Conservation (phyloP, 2,113 vertebrate species). For the Halcyon malimbica region DNA sequence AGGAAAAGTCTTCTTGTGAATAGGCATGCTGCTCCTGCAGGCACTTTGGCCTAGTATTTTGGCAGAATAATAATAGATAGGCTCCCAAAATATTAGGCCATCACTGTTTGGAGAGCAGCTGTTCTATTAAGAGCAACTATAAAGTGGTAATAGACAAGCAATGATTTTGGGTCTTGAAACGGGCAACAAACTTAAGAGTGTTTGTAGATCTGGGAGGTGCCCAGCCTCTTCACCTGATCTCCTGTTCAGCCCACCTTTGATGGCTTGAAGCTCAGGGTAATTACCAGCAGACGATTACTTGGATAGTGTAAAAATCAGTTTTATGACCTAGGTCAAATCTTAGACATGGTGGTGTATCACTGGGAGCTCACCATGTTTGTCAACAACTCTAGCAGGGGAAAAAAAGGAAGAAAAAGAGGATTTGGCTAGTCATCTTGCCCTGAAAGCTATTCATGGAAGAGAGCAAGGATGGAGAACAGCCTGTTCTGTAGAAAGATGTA, state of each 20-base stretch:
- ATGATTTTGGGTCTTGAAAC: not conserved
- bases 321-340: not conserved
- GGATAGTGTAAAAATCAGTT: not conserved
- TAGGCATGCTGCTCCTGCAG: not conserved
- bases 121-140: not conserved
- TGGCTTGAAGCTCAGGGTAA: not conserved
- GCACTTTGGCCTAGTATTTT: not conserved
- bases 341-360: not conserved
- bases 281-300: not conserved
- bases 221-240: not conserved
- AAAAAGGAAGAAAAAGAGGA: not conserved
- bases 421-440: not conserved
- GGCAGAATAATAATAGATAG: not conserved
- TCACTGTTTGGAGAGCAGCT: not conserved
- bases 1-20: not conserved
- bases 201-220: not conserved
- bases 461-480: rapidly evolving
- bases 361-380: not conserved
- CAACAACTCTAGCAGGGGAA: not conserved
- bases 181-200: not conserved
- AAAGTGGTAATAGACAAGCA: not conserved
- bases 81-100: not conserved
- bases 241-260: not conserved
- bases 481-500: not conserved
- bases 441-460: not conserved